Evolutionary conservation across 1,140 invertebrate genomes (phyloP), one percentile per base, ranked within the genome.

Genomic region (Parapsyche elsis): DNA sequence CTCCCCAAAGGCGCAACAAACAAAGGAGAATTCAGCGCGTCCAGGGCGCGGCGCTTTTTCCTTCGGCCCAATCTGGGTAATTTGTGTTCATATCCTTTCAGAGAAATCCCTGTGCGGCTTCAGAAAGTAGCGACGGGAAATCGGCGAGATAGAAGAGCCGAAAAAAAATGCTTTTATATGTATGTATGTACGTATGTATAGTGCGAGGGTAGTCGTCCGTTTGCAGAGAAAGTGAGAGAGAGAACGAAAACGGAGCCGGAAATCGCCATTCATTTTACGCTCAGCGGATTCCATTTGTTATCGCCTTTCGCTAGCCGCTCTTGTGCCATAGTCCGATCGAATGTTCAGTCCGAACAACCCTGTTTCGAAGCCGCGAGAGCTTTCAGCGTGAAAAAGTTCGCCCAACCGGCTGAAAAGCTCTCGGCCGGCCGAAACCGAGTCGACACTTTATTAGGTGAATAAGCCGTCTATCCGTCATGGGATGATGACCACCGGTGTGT

Each of bases 261-360:
- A 81, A 81, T 81, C 80, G 80, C 76, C 80, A 81, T 81, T 81
- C 80, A 81, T 81, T 81, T 81, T 81, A 38, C 80, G 80, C 80
- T 81, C 80, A 78, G 57, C 80, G 80, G 49, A 78, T 77, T 81
- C 75, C 80, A 77, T 81, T 81, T 81, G 80, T 81, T 81, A 81
- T 81, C 80, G 75, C 80, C 80, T 70, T 77, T 45, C 19, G 57
- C 38, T 76, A 16, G 74, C 53, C 53, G 19, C n/a, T 7, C 30
- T 38, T 38, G 30, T 1, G 30, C 30, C 30, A 38, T 7, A 1
- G 2, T 30, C 76, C n/a, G 76, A 44, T 38, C 76, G 59, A 70
- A 30, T 49, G 38, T 49, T 49, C 9, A 12, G 59, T 70, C 61
- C 76, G 61, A 76, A 23, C 19, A 7, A 7, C 2, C 1, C 30